Evolutionary conservation across 2,888 invertebrate genomes (phyloP).

Genomic region (Elmis aenea): DNA sequence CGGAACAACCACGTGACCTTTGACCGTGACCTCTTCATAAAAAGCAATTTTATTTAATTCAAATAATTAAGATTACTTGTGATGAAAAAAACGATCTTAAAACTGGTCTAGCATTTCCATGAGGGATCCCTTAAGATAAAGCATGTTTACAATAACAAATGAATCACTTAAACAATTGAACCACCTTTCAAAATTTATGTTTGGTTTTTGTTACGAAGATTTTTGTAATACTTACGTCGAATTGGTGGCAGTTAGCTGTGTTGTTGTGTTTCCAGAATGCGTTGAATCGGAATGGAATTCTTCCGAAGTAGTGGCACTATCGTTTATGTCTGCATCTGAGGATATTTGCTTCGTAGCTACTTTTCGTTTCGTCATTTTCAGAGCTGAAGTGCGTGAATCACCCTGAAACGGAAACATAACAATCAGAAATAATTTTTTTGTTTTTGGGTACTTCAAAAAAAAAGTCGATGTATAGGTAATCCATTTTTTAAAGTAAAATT

Average conservation of each 20-base stretch:
- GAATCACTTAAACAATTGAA: no score
- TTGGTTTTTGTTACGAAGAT: not conserved
- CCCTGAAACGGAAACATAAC: conserved; percentile 41
- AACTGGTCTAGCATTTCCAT: no score
- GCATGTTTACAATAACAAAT: no score
- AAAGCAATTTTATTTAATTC: no score
- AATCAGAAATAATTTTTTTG: not conserved
- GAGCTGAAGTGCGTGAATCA: conserved; percentile 51
- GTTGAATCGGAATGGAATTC: conserved; percentile 45
- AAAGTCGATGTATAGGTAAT: no score
- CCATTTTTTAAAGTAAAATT: no score
- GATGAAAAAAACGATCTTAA: no score
- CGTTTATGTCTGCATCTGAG: conserved; percentile 51
- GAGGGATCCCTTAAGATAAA: no score
- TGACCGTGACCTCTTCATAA: no score
- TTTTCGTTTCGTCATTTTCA: conserved; percentile 50
- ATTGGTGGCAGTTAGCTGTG: conserved; percentile 31
- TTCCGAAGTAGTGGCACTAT: conserved; percentile 42
- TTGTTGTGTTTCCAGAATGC: conserved; percentile 37
- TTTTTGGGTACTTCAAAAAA: not conserved
- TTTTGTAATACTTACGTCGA: conserved; percentile 32
- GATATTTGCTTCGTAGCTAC: conserved; percentile 49
- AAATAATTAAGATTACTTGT: no score
- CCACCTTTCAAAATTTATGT: no score
- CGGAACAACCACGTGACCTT: no score